Evolutionary conservation across 2,797 vertebrate species (phyloP).

Genomic region (Siniperca scherzeri): DNA sequence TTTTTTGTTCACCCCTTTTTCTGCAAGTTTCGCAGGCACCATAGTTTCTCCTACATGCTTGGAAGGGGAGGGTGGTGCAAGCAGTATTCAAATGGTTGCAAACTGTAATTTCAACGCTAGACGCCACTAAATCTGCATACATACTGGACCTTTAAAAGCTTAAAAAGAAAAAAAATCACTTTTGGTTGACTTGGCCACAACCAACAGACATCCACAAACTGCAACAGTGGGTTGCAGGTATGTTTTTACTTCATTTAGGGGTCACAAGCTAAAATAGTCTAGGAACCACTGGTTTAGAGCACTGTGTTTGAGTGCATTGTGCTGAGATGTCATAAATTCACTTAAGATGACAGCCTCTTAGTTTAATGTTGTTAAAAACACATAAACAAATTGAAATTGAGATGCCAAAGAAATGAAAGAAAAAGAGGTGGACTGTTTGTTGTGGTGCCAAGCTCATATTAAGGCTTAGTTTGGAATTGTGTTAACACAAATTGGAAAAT

Average conservation of each 20-base stretch:
- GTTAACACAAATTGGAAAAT: constrained; percentile 42
- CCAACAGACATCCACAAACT: background rate
- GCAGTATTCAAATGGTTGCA: no score
- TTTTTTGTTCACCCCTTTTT: no score
- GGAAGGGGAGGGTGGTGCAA: no score
- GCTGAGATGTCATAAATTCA: background rate
- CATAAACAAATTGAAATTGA: background rate
- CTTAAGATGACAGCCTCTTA: background rate
- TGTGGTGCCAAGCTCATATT: background rate
- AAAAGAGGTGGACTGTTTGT: background rate
- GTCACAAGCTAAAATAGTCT: background rate
- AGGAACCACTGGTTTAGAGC: background rate
- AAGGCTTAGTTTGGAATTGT: constrained; percentile 1
- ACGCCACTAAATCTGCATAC: no score
- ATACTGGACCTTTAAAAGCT: no score
- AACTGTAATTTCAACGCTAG: no score
- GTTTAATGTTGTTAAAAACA: background rate
- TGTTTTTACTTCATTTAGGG: background rate
- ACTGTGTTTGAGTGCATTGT: background rate
- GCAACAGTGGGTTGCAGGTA: background rate
- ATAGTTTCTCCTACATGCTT: no score
- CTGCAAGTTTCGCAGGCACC: no score
- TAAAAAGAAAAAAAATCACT: no score
- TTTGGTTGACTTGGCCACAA: background rate
- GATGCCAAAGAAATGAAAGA: background rate